Conservation (phyloP, 2,888 invertebrate species). For the Agrotis exclamationis region DNA sequence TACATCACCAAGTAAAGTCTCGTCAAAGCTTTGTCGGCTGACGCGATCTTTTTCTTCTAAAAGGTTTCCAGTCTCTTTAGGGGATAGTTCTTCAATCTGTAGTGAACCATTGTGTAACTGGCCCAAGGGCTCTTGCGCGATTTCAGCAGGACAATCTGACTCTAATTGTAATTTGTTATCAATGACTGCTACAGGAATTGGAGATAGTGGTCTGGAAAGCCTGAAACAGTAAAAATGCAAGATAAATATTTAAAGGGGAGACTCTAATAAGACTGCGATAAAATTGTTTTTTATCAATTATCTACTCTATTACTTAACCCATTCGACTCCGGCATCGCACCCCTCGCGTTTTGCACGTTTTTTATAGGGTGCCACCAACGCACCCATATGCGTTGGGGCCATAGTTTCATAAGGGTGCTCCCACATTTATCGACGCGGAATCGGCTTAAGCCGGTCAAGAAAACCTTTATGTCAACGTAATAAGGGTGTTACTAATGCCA, state of each 20-base stretch:
- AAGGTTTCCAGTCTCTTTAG: constrained; percentile 85
- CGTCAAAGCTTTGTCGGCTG: constrained; percentile 87
- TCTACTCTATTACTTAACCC: too few relatives aligned
- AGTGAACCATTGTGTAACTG: constrained; percentile 74
- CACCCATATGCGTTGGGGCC: too few relatives aligned
- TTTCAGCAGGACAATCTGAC: constrained; percentile 69
- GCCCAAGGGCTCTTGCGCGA: constrained; percentile 72
- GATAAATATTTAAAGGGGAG: background rate
- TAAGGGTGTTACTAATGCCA: too few relatives aligned
- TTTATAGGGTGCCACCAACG: too few relatives aligned
- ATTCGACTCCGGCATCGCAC: too few relatives aligned
- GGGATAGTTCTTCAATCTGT: constrained; percentile 82
- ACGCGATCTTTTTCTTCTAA: constrained; percentile 86
- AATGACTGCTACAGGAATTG: constrained; percentile 71
- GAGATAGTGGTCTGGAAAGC: constrained; percentile 85
- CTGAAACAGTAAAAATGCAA: constrained; percentile 71
- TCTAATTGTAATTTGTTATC: constrained; percentile 73
- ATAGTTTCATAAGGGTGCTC: too few relatives aligned
- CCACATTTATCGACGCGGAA: too few relatives aligned
- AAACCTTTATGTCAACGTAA: too few relatives aligned
- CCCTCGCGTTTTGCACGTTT: too few relatives aligned
- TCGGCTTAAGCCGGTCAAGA: too few relatives aligned
- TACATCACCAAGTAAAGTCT: constrained; percentile 80
- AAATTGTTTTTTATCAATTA: too few relatives aligned
- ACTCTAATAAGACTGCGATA: too few relatives aligned